Conservation (phyloP, 2,113 vertebrate genomes). For the Phaethornis superciliosus region DNA sequence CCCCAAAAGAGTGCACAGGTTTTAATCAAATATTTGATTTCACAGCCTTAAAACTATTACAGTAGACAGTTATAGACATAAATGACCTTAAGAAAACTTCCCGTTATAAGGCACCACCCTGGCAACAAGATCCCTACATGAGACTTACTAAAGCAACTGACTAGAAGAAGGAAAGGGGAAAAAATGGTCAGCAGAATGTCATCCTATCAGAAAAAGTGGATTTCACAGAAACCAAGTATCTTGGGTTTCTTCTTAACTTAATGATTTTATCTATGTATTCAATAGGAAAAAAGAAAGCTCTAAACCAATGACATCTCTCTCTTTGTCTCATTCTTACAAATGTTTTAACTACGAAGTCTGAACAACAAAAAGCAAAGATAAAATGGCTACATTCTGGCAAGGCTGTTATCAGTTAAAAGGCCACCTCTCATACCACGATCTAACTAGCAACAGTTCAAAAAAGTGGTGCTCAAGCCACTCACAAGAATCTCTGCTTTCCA, state of each 20-base stretch:
- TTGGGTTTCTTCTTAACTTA: background rate
- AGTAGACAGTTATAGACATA: background rate
- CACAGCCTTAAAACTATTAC: background rate
- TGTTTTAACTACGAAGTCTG: background rate
- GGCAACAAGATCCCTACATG: background rate
- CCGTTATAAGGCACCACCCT: background rate
- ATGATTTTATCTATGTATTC: background rate
- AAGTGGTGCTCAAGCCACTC: background rate
- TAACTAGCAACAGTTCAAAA: background rate
- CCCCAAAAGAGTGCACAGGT: background rate
- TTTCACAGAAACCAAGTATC: background rate
- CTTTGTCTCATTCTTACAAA: background rate
- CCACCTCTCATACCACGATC: background rate
- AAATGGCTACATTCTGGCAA: background rate
- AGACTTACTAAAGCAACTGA: background rate
- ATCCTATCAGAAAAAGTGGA: background rate
- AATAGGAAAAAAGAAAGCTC: background rate
- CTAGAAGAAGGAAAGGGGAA: background rate
- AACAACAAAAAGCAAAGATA: background rate
- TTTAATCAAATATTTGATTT: background rate
- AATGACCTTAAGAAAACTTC: background rate
- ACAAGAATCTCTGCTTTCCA: background rate
- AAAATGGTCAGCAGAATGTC: background rate
- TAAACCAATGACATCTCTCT: background rate
- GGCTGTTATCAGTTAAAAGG: background rate